phyloP scores from a whole-genome alignment of 2,888 invertebrate species.

The Folsomia candida region DNA sequence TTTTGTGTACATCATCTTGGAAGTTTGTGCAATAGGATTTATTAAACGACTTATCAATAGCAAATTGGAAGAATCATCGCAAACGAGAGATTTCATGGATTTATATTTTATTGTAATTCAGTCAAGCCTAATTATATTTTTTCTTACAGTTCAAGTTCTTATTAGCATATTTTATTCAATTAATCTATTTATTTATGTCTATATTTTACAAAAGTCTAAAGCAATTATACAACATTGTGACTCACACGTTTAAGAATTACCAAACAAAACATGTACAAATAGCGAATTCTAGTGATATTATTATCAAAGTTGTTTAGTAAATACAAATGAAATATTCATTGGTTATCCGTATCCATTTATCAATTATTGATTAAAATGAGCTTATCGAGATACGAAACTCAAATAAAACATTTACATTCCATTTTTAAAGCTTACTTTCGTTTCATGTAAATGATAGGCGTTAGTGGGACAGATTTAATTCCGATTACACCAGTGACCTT shows the following conservation, averaged over 20 bases:
- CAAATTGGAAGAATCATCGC: slow-evolving; percentile 15
- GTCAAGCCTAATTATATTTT: slow-evolving; percentile 41
- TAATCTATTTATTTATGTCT: slow-evolving; percentile 34
- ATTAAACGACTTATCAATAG: slow-evolving; percentile 28
- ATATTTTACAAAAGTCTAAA: slow-evolving; percentile 35
- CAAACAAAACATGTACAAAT: too few species aligned
- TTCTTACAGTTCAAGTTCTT: slow-evolving; percentile 35
- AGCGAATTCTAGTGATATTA: too few species aligned
- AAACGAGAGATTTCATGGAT: slow-evolving; percentile 27
- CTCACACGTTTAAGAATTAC: neutral
- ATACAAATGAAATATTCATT: too few species aligned
- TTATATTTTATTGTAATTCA: slow-evolving; percentile 22
- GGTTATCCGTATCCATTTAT: too few species aligned
- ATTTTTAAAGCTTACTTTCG: neutral
- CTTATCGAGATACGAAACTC: too few species aligned
- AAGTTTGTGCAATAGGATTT: slow-evolving; percentile 31
- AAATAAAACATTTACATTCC: neutral
- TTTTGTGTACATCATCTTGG: slow-evolving; percentile 32
- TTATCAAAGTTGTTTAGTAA: too few species aligned
- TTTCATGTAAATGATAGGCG: neutral
- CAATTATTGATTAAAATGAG: too few species aligned
- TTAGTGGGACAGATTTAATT: neutral
- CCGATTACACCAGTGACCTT: neutral
- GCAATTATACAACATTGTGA: slow-evolving; percentile 31
- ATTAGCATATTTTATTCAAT: slow-evolving; percentile 37